Evolutionary conservation across 1,140 invertebrate genomes (phyloP).

Genomic region (Drosophila asahinai): DNA sequence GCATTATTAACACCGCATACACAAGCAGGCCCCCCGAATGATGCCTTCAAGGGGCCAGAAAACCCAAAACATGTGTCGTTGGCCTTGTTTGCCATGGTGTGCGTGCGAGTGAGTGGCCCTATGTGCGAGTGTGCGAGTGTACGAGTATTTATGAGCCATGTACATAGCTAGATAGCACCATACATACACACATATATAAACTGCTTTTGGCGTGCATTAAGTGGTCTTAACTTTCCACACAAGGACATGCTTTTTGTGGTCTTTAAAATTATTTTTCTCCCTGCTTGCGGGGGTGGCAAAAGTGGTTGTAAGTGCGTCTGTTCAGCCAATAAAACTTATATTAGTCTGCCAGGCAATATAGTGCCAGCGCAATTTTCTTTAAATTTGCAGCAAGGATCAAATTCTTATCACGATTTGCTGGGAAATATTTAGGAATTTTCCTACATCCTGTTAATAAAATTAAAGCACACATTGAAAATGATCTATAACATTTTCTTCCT

Average conservation of each 20-base stretch:
- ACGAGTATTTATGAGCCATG: constrained; percentile 67
- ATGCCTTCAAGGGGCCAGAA: constrained; percentile 67
- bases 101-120: constrained; percentile 23
- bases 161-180: constrained; percentile 21
- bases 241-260: constrained; percentile 78
- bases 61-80: constrained; percentile 79
- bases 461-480: neutral
- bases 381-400: constrained; percentile 14
- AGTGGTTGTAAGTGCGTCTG: constrained; percentile 46
- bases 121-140: constrained; percentile 32
- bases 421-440: neutral
- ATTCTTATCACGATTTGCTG: neutral
- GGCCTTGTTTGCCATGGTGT: constrained; percentile 22
- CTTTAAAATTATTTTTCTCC: constrained; percentile 67
- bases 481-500: neutral
- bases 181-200: constrained; percentile 45
- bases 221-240: constrained; percentile 75
- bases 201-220: constrained; percentile 81
- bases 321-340: constrained; percentile 60
- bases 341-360: constrained; percentile 48
- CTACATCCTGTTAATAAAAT: neutral
- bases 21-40: constrained; percentile 64
- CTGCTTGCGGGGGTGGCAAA: neutral
- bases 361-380: constrained; percentile 36
- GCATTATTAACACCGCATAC: constrained; percentile 78